phyloP scores from a whole-genome alignment of 2,888 invertebrate species.

The Nipponacmea schrenckii region DNA sequence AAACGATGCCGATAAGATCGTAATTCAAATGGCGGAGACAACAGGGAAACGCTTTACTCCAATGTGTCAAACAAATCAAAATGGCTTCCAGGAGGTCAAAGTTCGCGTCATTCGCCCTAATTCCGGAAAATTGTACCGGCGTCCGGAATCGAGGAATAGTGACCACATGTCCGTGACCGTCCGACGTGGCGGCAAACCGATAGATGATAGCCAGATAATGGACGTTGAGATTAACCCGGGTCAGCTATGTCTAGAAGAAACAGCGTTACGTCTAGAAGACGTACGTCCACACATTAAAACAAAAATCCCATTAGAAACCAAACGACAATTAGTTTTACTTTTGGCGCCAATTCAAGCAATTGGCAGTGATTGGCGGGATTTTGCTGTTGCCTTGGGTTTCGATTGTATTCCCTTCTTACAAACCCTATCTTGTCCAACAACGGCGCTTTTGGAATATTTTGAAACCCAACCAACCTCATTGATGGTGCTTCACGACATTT shows the following conservation, averaged over 20 bases:
- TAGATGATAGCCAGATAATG: too few species aligned
- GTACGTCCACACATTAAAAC: neutral
- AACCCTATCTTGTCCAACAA: constrained; percentile 33
- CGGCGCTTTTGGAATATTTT: constrained; percentile 29
- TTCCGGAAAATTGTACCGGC: neutral
- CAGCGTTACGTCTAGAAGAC: neutral
- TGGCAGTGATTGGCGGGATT: constrained; percentile 39
- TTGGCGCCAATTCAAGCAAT: constrained; percentile 35
- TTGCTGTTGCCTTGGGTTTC: constrained; percentile 33
- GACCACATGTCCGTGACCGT: neutral
- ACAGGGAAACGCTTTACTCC: neutral
- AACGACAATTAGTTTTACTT: constrained; percentile 29
- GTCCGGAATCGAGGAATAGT: neutral
- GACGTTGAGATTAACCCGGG: neutral
- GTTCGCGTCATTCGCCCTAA: neutral
- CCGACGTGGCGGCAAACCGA: too few species aligned
- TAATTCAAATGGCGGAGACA: constrained; percentile 38
- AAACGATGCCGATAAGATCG: constrained; percentile 39
- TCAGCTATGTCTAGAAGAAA: neutral
- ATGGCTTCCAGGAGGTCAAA: neutral
- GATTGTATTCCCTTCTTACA: constrained; percentile 35
- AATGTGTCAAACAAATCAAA: neutral
- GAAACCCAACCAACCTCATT: constrained; percentile 29
- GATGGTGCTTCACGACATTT: constrained; percentile 20
- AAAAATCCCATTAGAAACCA: constrained; percentile 18